Evolutionary conservation across 37 sponge, comb jelly and placozoan genomes (phyloP), one percentile per base, ranked within the genome.

Genomic region (Oscarella lobularis): DNA sequence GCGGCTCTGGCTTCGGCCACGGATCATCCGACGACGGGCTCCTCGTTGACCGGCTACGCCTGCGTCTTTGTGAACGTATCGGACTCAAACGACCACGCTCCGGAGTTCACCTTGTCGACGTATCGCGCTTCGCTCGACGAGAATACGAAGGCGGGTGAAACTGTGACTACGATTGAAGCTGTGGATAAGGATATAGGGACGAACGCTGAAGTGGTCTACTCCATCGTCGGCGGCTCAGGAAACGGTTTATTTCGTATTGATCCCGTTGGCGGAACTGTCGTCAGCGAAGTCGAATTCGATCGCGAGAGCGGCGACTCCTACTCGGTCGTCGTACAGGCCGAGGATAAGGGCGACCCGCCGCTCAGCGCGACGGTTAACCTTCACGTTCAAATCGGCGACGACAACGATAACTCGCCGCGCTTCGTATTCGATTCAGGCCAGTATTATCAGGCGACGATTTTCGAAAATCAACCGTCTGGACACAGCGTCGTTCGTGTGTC

Each of bases 51-150:
- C 60, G 81, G 81, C 33, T 73, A 77, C 31, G 79, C 84, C 3
- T 74, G 33, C 37, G 73, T 90, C 14, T 32, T 4, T 3, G 40
- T 90, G 31, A 3, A 4, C 27, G 35, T 90, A 36, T 38, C 27
- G 4, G 82, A 90, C 48, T 36, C 38, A 31, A 83, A 90, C 72
- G 75, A 77, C 32, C 41, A 80, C 36, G 74, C 87, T 70, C 90
- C 90, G 4, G n/a, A 54, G 1, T 77, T 75, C 30, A n/a, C 38
- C 9, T 66, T 31, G 2, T 1, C 41, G 38, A 36, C 9, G 1
- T 86, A 86, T 68, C 37, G 39, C 14, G 40, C 79, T 30, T 67
- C 78, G 36, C 67, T 90, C 33, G 33, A 74, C 0, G 38, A 41
- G 66, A 81, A 76, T 66, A 66, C 74, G 35, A 72, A 39, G 1